Base-by-base conservation (phyloP, 1,140 invertebrate genomes). In the Temnothorax curvispinosus region DNA sequence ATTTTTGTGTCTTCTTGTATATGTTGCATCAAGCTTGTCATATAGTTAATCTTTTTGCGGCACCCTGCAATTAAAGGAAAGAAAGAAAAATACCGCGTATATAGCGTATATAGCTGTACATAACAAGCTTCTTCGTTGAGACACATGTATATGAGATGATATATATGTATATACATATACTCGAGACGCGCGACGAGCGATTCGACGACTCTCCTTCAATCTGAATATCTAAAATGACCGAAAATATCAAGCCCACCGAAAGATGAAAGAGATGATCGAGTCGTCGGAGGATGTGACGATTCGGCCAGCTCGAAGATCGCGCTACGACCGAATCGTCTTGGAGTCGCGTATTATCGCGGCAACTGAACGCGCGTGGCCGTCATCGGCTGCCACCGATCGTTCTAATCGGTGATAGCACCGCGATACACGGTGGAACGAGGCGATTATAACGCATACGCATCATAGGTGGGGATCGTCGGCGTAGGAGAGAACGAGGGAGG, bases 401-500 rank as follows among this genome's bases (percentile, higher is more conserved):
- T 89, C 69, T 89, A 86, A 86, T 69, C 50, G 21, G 56, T 62
- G 60, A 89, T 87, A 67, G 47, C 47, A 80, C 62, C 27, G n/a
- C 13, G 21, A 62, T 62, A 88, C 41, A 74, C 13, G 75, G 54
- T 74, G 74, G 50, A 85, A 80, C n/a, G 80, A 84, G 56, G 41
- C 56, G 85, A 81, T 86, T 58, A 82, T 86, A 78, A 77, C 32
- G 74, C 32, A 93, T 91, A 91, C 44, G 62, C 50, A 54, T 44
- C 90, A 91, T 91, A 90, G 88, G 90, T 89, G 91, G 91, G 92
- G 87, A 50, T 69, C 41, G 18, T 54, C 38, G 35, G 27, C 13
- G 72, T 41, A 71, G 47, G 75, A 81, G 89, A 86, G 89, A 74
- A 56, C 32, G 90, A 89, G 80, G 90, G 87, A 89, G 86, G 82